phyloP scores from a whole-genome alignment of 2,113 vertebrate genomes.

The Daubentonia madagascariensis region DNA sequence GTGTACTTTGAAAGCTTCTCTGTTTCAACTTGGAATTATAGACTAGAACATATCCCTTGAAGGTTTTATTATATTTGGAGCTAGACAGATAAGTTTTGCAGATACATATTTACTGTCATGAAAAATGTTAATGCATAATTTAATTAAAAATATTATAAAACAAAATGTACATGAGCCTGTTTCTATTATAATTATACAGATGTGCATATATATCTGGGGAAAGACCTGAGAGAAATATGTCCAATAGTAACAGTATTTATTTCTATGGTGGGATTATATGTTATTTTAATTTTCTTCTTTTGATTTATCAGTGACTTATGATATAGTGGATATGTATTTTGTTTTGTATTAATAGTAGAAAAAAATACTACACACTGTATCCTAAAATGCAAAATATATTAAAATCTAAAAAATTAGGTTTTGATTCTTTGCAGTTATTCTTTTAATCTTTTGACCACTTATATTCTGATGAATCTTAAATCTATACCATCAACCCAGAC shows the following conservation, averaged over 20 bases:
- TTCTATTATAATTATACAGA: background rate
- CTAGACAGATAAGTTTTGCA: background rate
- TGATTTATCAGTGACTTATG: background rate
- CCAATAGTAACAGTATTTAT: background rate
- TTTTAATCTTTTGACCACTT: background rate
- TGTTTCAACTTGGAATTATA: constrained; percentile 16
- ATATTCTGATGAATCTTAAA: background rate
- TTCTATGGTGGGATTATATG: background rate
- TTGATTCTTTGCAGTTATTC: background rate
- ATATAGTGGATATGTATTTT: background rate
- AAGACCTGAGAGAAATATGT: background rate
- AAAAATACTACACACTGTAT: background rate
- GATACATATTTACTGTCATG: background rate
- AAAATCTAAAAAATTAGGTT: background rate
- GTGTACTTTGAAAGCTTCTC: background rate
- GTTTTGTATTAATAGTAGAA: background rate
- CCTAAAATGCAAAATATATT: background rate
- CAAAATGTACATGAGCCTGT: background rate
- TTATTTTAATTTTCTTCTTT: background rate
- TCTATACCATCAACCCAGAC: background rate
- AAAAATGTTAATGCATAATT: background rate
- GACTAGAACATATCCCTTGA: background rate
- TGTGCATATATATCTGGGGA: background rate
- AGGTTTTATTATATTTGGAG: background rate
- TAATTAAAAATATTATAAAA: background rate